These are phyloP conservation scores for Chiloscyllium punctatum DNA, from an alignment of 2,797 vertebrate genomes.

Conservation along the genomic window DNA sequence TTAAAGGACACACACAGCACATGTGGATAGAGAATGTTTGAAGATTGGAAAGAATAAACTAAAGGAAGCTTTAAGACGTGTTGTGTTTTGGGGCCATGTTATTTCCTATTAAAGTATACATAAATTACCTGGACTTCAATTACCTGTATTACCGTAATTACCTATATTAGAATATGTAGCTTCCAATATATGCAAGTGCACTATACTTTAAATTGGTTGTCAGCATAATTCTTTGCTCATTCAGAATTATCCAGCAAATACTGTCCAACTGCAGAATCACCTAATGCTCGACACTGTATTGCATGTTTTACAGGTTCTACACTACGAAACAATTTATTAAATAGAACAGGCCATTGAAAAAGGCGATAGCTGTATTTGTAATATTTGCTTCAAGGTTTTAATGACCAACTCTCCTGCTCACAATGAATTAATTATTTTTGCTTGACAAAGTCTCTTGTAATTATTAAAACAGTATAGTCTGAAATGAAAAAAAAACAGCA, in stretches of 20 bases:
- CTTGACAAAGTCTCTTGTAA: neutral
- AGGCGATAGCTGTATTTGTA: neutral
- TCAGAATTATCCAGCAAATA: too few species aligned
- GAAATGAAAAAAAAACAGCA: slow-evolving; percentile 40
- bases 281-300: too few species aligned
- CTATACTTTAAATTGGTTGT: too few species aligned
- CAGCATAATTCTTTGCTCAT: too few species aligned
- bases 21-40: neutral
- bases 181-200: too few species aligned
- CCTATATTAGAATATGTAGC: too few species aligned
- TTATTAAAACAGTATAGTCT: neutral
- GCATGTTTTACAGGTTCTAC: too few species aligned
- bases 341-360: neutral
- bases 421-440: neutral
- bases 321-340: too few species aligned
- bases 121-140: neutral
- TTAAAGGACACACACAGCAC: neutral
- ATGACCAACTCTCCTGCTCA: neutral
- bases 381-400: neutral
- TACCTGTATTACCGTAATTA: too few species aligned
- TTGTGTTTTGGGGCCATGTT: neutral
- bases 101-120: neutral
- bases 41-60: neutral
- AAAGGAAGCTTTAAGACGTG: neutral
- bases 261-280: too few species aligned